Evolutionary conservation across 1,140 invertebrate genomes (phyloP).

Genomic region (Zaprionus nigranus): DNA sequence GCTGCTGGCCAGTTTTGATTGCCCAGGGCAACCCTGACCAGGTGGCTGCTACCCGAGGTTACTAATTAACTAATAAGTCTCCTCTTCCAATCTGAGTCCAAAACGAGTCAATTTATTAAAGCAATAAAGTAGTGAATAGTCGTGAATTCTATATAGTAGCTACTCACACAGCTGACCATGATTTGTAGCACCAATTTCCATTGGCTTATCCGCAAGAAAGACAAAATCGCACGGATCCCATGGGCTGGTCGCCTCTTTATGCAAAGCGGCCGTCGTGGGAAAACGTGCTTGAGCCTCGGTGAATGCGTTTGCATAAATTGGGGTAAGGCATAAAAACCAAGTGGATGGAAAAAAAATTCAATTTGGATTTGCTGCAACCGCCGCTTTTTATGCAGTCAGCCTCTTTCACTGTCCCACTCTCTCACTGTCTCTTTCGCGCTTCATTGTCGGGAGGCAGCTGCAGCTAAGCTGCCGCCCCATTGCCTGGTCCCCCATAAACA

Average conservation of each 20-base stretch:
- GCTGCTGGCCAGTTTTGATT: background rate
- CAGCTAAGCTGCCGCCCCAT: slow-evolving; percentile 44
- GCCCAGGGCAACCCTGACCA: background rate
- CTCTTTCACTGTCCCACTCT: background rate
- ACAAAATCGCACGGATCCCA: slow-evolving; percentile 44
- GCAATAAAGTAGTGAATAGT: background rate
- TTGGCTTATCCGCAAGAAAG: slow-evolving; percentile 21
- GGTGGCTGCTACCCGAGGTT: background rate
- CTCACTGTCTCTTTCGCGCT: background rate
- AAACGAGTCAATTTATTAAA: background rate
- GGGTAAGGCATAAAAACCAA: slow-evolving; percentile 43
- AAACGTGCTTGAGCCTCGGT: slow-evolving; percentile 67
- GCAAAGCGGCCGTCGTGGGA: slow-evolving; percentile 30
- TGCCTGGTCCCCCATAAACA: slow-evolving; percentile 58
- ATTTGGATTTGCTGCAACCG: slow-evolving; percentile 70
- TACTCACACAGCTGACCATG: slow-evolving; percentile 7
- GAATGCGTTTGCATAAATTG: slow-evolving; percentile 79
- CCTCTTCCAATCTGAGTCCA: background rate
- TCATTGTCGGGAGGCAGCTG: slow-evolving; percentile 33
- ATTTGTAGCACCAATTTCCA: slow-evolving; percentile 60
- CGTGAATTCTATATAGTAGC: slow-evolving; percentile 19
- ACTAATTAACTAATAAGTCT: background rate
- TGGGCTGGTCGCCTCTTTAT: slow-evolving; percentile 37
- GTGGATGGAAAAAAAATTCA: slow-evolving; percentile 63
- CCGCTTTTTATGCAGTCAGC: slow-evolving; percentile 38